A percentile compares a stretch with the other conserved stretches of the same genome.
phyloP scores from a whole-genome alignment of 1,140 invertebrate species.

The Dreissena polymorpha region DNA sequence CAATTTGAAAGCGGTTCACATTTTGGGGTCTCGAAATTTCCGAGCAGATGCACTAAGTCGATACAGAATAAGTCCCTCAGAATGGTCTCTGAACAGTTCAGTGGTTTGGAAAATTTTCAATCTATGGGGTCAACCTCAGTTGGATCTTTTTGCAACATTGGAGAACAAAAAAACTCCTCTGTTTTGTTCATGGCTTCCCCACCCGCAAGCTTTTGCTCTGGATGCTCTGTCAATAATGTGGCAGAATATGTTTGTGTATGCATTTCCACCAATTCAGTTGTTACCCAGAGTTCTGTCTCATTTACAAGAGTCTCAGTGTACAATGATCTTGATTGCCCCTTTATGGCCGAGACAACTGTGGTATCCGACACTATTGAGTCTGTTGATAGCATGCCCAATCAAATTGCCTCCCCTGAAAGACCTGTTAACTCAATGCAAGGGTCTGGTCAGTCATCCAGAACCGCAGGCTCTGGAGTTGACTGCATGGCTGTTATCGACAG shows the following conservation, averaged over 20 bases:
- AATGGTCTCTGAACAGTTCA: conserved; percentile 40
- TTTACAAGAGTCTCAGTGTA: conserved; percentile 22
- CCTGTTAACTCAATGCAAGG: conserved; percentile 37
- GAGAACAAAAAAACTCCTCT: conserved; percentile 20
- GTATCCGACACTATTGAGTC: not conserved
- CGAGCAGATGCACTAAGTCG: conserved; percentile 21
- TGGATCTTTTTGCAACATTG: conserved; percentile 17
- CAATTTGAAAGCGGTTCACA: conserved; percentile 24
- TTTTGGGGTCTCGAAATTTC: not conserved
- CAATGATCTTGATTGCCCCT: conserved; percentile 27
- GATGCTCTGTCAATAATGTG: conserved; percentile 40
- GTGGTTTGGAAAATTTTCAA: conserved; percentile 30
- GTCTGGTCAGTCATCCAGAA: conserved; percentile 23
- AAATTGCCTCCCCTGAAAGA: conserved; percentile 1
- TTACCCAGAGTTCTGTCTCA: conserved; percentile 5
- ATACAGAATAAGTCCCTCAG: conserved; percentile 4
- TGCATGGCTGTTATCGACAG: conserved; percentile 52
- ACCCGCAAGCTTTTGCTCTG: conserved; percentile 35
- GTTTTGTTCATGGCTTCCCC: conserved; percentile 14
- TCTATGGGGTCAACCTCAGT: not conserved
- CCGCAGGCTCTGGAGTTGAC: conserved; percentile 37
- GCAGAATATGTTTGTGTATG: conserved; percentile 32
- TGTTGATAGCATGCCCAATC: not conserved
- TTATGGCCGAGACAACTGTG: conserved; percentile 21
- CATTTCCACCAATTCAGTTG: conserved; percentile 22